phyloP scores from a whole-genome alignment of 2,888 invertebrate genomes.

The Chouioia cunea region DNA sequence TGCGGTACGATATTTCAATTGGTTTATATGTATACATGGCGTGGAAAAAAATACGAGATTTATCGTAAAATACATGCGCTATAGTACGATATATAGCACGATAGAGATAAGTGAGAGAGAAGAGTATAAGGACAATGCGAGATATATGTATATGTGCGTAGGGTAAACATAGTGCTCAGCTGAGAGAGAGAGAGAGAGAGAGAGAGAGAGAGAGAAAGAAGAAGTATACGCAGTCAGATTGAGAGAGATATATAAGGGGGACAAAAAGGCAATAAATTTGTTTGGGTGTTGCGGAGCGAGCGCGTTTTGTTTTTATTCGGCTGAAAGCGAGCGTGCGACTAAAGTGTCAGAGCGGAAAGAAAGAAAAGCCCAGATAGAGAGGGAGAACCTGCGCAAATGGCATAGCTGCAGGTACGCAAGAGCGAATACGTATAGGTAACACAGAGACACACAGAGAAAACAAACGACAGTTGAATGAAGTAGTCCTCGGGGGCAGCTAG shows the following conservation, averaged over 20 bases:
- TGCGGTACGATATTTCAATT: no score
- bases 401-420: slow-evolving; percentile 14
- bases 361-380: slow-evolving; percentile 1
- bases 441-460: slow-evolving; percentile 46
- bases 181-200: neutral
- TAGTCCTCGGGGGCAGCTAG: slow-evolving; percentile 46
- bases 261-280: slow-evolving; percentile 33
- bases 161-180: slow-evolving; percentile 19
- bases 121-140: no score
- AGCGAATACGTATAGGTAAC: no score
- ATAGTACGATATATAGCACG: no score
- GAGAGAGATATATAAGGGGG: no score
- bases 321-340: slow-evolving; percentile 27
- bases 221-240: no score
- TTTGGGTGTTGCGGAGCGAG: neutral
- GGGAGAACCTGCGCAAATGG: slow-evolving; percentile 22
- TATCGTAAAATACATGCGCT: no score
- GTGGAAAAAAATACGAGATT: no score
- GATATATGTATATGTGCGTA: neutral
- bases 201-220: neutral
- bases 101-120: no score
- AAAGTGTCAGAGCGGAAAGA: slow-evolving; percentile 12
- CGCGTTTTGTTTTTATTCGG: slow-evolving; percentile 26
- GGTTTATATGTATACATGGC: no score
- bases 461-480: slow-evolving; percentile 53